Percentiles rank a stretch among this genome's conserved stretches.
Evolutionary conservation across 1,140 invertebrate genomes (phyloP).

Genomic region (Cydia splendana): DNA sequence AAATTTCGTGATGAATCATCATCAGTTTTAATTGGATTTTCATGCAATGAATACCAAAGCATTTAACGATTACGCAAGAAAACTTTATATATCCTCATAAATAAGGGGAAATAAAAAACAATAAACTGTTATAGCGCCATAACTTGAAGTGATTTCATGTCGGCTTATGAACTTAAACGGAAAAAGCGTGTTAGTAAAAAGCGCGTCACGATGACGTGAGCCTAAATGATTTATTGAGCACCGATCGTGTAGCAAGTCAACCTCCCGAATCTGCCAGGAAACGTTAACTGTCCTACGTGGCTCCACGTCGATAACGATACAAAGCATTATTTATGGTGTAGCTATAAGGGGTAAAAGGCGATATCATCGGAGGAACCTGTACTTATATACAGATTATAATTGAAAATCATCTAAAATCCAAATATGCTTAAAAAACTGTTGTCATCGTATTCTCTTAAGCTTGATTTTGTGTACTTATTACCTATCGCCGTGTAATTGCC

Average conservation of each 20-base stretch:
- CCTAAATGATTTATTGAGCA: conserved; percentile 21
- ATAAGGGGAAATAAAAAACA: neutral
- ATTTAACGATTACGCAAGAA: neutral
- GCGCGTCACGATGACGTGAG: conserved; percentile 22
- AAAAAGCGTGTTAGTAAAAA: conserved; percentile 32
- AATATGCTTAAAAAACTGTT: too few relatives aligned
- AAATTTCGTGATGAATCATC: neutral
- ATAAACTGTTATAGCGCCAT: conserved; percentile 2
- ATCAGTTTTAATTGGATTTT: neutral
- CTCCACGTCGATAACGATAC: neutral
- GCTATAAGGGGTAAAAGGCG: neutral
- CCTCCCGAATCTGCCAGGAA: conserved; percentile 25
- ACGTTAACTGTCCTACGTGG: conserved; percentile 9
- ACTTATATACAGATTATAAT: too few relatives aligned
- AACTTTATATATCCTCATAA: conserved; percentile 3
- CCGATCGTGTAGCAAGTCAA: conserved; percentile 25
- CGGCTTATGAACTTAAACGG: conserved; percentile 31
- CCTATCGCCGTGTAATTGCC: too few relatives aligned
- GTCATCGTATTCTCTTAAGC: too few relatives aligned
- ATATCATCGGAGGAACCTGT: neutral
- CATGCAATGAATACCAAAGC: neutral
- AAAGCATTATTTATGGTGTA: neutral
- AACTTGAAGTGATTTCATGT: conserved; percentile 28
- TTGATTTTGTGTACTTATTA: too few relatives aligned
- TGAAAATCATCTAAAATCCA: too few relatives aligned